Base-by-base conservation (phyloP, 2,797 vertebrate species). In the Hylomyscus alleni region DNA sequence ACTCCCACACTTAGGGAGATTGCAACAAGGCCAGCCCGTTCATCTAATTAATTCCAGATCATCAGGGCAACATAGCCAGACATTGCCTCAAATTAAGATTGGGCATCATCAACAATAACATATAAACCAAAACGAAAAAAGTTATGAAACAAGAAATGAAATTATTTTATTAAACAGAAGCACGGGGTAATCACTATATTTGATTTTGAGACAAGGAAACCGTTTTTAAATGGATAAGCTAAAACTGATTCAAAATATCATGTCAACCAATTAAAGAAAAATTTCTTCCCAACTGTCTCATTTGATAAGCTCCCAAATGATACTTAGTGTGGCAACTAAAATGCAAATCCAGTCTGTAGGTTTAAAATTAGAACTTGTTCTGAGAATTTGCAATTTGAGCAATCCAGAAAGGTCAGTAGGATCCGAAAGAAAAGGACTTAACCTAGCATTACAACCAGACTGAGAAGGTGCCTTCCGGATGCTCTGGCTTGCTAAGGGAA, bases 161-260 rank as follows among this genome's bases (percentile, higher is more conserved):
- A 52, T 29, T 29, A 81, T 13, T 31, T 81, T 40, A 54, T 62
- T 87, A 60, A 87, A 67, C n/a, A 78, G 73, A 96, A 19, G 6
- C n/a, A 73, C 60, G 13, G 24, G 37, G 47, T 20, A 77, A 72
- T 62, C 26, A 72, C 7, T 2, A 56, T 34, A 47, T 90, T 73
- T 89, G 14, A 93, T 89, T 93, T 86, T 89, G 19, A 91, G 93
- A 69, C 7, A n/a, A 47, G 37, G 50, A 89, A 89, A 92, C n/a
- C 4, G 2, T 54, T 78, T 60, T 86, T 22, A 76, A 67, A 29
- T 67, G 40, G 69, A 88, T 37, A 75, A 92, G 50, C 65, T 58
- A 90, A 93, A 93, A 37, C 0, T 6, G 72, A 52, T 40, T 87
- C 19, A 54, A 17, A 17, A 6, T 29, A 19, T 82, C 77, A 82